A percentile compares a stretch with the other conserved stretches of the same genome.
These are phyloP conservation scores for Argyresthia goedartella DNA, from an alignment of 2,888 invertebrate genomes.

Conservation along the genomic window DNA sequence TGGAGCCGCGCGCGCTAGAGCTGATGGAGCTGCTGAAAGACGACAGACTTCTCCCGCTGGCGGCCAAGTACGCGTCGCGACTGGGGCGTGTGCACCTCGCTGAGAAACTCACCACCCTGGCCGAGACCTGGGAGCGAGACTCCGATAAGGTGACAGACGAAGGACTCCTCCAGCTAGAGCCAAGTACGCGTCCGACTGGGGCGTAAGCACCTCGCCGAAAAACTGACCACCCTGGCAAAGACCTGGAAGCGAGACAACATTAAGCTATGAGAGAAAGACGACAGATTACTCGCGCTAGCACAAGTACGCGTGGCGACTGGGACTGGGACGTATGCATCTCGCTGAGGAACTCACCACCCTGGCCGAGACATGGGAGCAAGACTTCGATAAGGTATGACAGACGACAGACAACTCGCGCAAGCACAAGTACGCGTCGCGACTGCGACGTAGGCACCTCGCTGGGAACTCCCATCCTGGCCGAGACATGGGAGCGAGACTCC, in stretches of 20 bases:
- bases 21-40: conserved; percentile 86
- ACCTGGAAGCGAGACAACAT: conserved; percentile 43
- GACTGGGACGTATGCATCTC: conserved; percentile 82
- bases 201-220: conserved; percentile 83
- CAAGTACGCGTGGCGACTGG: conserved; percentile 87
- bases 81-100: conserved; percentile 83
- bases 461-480: no score
- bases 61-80: conserved; percentile 90
- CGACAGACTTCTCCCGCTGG: conserved; percentile 82
- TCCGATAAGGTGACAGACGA: conserved; percentile 69
- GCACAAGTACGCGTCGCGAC: no score
- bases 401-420: no score
- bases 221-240: conserved; percentile 74
- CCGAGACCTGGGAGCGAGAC: conserved; percentile 52
- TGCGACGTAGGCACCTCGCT: no score
- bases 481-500: no score
- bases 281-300: conserved; percentile 83
- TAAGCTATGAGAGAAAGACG: no score
- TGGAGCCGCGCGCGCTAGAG: conserved; percentile 89
- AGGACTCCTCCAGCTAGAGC: conserved; percentile 83
- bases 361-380: conserved; percentile 52
- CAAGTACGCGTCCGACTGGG: conserved; percentile 90
- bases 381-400: conserved; percentile 36
- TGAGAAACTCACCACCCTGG: conserved; percentile 78
- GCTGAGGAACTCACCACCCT: conserved; percentile 81